phyloP scores from a whole-genome alignment of 2,888 invertebrate species.

The Chouioia cunea region DNA sequence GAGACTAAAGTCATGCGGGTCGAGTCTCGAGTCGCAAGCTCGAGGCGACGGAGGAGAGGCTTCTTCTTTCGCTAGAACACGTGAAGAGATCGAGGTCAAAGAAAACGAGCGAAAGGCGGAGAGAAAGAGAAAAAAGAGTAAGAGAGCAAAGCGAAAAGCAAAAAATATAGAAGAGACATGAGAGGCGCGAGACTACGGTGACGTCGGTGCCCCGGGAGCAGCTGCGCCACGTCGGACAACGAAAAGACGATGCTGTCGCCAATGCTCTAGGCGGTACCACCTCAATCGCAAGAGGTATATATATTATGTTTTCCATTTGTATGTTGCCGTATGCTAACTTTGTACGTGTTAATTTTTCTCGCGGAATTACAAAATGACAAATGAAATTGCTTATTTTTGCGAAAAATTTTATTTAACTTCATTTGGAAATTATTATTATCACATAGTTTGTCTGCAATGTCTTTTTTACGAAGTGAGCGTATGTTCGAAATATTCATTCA shows the following conservation, averaged over 20 bases:
- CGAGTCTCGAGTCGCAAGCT: constrained; percentile 29
- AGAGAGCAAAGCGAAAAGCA: neutral
- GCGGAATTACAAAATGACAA: no score
- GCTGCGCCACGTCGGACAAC: constrained; percentile 16
- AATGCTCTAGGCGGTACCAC: neutral
- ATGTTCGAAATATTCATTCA: no score
- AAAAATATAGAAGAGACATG: constrained; percentile 6
- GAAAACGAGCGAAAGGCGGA: no score
- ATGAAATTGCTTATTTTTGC: no score
- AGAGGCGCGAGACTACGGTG: neutral
- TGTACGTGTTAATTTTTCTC: no score
- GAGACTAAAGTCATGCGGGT: constrained; percentile 9
- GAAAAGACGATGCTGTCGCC: constrained; percentile 12
- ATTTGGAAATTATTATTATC: no score
- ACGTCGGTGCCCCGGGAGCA: neutral
- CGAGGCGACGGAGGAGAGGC: constrained; percentile 28
- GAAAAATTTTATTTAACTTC: no score
- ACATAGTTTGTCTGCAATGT: no score
- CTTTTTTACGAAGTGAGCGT: no score
- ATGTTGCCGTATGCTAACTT: no score
- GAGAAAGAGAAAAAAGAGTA: neutral
- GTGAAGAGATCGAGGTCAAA: neutral
- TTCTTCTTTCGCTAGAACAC: neutral
- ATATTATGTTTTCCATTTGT: neutral
- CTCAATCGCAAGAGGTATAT: constrained; percentile 22